Conservation (phyloP, 2,797 vertebrate genomes). For the Fringilla coelebs region DNA sequence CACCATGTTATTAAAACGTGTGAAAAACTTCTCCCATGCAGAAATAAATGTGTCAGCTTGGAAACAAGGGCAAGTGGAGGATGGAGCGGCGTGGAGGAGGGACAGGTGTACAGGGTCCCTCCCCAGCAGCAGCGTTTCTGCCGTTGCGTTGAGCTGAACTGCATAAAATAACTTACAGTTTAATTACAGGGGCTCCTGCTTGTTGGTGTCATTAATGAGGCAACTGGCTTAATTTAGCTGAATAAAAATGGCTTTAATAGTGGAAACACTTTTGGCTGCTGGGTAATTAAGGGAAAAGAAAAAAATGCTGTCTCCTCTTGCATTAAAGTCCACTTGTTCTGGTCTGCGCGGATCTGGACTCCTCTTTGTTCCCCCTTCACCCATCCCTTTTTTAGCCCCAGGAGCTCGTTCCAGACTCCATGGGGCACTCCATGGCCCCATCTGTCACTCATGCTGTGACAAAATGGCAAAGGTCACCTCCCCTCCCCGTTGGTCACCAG, state of each 20-base stretch:
- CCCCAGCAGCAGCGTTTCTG: background rate
- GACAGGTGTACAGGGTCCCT: background rate
- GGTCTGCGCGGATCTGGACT: rapidly evolving
- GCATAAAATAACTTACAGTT: constrained; percentile 70
- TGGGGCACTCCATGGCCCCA: background rate
- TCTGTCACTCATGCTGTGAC: background rate
- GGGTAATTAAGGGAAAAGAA: constrained; percentile 67
- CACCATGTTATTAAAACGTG: constrained; percentile 51
- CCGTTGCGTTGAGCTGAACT: background rate
- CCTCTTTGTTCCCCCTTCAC: background rate
- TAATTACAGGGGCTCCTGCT: constrained; percentile 79
- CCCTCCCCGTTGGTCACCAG: rapidly evolving
- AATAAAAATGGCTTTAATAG: constrained; percentile 75
- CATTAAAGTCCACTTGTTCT: background rate
- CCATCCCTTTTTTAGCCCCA: background rate
- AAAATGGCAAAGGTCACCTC: background rate
- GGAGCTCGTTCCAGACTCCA: background rate
- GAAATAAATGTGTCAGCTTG: constrained; percentile 37
- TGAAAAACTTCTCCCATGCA: constrained; percentile 39
- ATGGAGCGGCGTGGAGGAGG: background rate
- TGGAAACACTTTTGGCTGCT: constrained; percentile 54
- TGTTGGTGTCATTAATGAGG: constrained; percentile 73
- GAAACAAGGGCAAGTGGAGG: constrained; percentile 8
- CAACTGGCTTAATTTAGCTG: constrained; percentile 76
- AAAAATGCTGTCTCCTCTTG: constrained; percentile 17